Percentiles rank a stretch among this genome's conserved stretches.
Evolutionary conservation across 1,140 invertebrate species (phyloP).

Genomic region (Hesperophylax magnus): DNA sequence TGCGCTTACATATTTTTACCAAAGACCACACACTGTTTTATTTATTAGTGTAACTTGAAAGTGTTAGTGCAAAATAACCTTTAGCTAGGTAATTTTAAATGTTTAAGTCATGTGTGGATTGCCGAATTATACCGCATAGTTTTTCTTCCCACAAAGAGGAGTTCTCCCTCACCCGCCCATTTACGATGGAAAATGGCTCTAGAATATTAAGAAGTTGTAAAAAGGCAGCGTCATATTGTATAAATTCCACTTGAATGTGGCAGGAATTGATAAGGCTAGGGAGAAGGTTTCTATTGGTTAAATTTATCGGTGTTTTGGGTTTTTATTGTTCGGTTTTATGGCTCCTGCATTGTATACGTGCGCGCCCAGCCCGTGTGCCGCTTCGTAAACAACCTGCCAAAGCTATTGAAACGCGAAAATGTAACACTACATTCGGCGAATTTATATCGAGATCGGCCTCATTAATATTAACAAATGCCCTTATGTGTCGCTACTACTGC

Average conservation of each 20-base stretch:
- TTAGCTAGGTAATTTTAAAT: too few relatives aligned
- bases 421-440: conserved; percentile 51
- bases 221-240: conserved; percentile 66
- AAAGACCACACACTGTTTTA: too few relatives aligned
- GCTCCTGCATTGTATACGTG: conserved; percentile 68
- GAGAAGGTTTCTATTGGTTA: conserved; percentile 72
- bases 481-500: conserved; percentile 32
- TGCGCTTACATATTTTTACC: too few relatives aligned
- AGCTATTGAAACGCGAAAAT: conserved; percentile 54
- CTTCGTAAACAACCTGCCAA: conserved; percentile 56
- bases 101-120: background rate
- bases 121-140: conserved; percentile 6
- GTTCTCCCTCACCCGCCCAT: conserved; percentile 13
- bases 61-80: too few relatives aligned
- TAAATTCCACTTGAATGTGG: conserved; percentile 67
- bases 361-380: conserved; percentile 55
- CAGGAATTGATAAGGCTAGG: conserved; percentile 70
- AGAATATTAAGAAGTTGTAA: conserved; percentile 55
- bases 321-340: conserved; percentile 74
- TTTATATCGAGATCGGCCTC: conserved; percentile 49
- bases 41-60: too few relatives aligned
- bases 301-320: conserved; percentile 74
- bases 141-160: conserved; percentile 16
- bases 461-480: conserved; percentile 54
- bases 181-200: conserved; percentile 50